These are phyloP conservation scores for Nasonia oneida DNA, from an alignment of 2,888 invertebrate species.

Conservation along the genomic window DNA sequence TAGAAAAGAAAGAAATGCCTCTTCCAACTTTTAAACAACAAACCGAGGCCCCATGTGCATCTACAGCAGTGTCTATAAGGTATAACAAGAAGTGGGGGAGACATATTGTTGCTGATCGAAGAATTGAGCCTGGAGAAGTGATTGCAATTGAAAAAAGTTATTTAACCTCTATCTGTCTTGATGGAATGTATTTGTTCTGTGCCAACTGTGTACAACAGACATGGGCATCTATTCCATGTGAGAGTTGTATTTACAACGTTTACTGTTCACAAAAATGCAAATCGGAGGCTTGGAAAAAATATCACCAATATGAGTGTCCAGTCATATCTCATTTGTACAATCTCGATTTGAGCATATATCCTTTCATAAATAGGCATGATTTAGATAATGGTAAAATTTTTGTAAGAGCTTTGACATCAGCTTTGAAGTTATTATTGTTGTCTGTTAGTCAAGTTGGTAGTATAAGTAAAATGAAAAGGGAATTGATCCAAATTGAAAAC, in stretches of 20 bases:
- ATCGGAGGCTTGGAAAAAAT: conserved; percentile 83
- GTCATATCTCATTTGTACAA: conserved; percentile 83
- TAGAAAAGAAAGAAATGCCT: neutral
- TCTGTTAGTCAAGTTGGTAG: conserved; percentile 78
- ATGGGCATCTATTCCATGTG: conserved; percentile 84
- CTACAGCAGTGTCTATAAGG: conserved; percentile 83
- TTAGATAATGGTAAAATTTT: conserved; percentile 79
- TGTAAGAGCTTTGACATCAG: conserved; percentile 75
- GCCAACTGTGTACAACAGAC: conserved; percentile 84
- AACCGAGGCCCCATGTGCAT: conserved; percentile 82
- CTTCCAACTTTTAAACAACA: conserved; percentile 68
- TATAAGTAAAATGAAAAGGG: conserved; percentile 72
- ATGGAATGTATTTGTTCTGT: conserved; percentile 83
- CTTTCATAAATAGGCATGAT: conserved; percentile 85
- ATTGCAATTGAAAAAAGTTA: conserved; percentile 86
- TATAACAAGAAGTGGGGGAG: conserved; percentile 84
- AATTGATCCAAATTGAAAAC: conserved; percentile 69
- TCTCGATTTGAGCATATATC: conserved; percentile 81
- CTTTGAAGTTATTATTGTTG: conserved; percentile 81
- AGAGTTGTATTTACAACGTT: conserved; percentile 83
- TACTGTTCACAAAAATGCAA: conserved; percentile 86
- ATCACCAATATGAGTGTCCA: conserved; percentile 89
- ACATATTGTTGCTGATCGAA: conserved; percentile 84
- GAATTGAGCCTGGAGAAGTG: conserved; percentile 87
- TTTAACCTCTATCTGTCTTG: conserved; percentile 84